Conservation (phyloP, 2,888 invertebrate genomes). For the Furcula furcula region DNA sequence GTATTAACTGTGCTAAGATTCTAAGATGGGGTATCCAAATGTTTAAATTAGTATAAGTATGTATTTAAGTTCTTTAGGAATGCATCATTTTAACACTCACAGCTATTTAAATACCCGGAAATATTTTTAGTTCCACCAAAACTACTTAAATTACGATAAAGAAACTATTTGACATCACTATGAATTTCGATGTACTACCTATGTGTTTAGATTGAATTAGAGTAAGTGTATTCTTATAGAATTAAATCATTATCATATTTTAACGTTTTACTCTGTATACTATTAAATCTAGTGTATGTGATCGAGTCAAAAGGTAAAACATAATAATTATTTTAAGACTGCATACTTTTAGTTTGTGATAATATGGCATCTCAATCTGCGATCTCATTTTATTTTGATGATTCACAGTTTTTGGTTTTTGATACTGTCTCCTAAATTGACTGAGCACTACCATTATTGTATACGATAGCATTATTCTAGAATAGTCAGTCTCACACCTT, state of each 20-base stretch:
- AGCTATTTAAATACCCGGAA: too few relatives aligned
- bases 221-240: neutral
- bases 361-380: constrained; percentile 20
- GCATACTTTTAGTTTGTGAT: constrained; percentile 28
- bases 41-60: too few relatives aligned
- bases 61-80: too few relatives aligned
- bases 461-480: constrained; percentile 20
- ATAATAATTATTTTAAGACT: constrained; percentile 17
- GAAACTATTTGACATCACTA: too few relatives aligned
- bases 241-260: neutral
- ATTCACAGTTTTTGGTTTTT: constrained; percentile 7
- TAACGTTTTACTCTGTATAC: neutral
- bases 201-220: too few relatives aligned
- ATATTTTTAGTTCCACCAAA: too few relatives aligned
- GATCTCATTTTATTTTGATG: constrained; percentile 27
- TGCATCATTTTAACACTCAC: too few relatives aligned
- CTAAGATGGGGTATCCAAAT: too few relatives aligned
- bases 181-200: too few relatives aligned
- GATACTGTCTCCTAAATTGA: constrained; percentile 20
- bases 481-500: too few relatives aligned
- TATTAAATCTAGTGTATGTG: constrained; percentile 1
- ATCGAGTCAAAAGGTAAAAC: constrained; percentile 6
- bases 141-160: too few relatives aligned
- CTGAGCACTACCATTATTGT: constrained; percentile 16
- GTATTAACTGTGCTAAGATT: too few relatives aligned